These are phyloP conservation scores for Sebastes steindachneri DNA, from an alignment of 2,797 vertebrate species.

Conservation along the genomic window DNA sequence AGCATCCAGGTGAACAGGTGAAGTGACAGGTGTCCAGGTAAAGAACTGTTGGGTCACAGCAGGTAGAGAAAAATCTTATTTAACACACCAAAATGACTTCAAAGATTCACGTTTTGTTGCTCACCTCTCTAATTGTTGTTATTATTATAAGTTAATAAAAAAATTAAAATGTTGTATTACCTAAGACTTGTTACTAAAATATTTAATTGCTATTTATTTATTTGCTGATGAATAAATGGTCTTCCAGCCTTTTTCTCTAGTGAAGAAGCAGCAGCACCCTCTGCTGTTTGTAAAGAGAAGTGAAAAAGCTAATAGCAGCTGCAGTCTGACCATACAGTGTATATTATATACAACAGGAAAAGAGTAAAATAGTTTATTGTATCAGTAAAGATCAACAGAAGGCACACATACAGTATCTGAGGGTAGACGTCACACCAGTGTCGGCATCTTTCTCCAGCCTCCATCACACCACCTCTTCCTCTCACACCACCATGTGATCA, in stretches of 20 bases:
- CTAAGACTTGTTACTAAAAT: rapidly evolving
- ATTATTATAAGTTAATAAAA: too few relatives aligned
- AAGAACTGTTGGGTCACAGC: too few relatives aligned
- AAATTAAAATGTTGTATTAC: rapidly evolving
- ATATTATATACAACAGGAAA: neutral
- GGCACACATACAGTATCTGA: slow-evolving; percentile 72
- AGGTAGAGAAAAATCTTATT: too few relatives aligned
- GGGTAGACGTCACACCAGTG: slow-evolving; percentile 48
- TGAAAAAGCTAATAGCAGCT: too few relatives aligned
- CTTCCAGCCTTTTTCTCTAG: rapidly evolving
- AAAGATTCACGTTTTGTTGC: too few relatives aligned
- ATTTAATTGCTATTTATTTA: rapidly evolving
- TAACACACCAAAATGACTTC: too few relatives aligned
- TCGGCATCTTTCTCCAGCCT: slow-evolving; percentile 26
- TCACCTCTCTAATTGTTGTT: too few relatives aligned
- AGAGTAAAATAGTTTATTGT: slow-evolving; percentile 89
- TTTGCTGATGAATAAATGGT: too few relatives aligned
- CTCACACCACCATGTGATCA: slow-evolving; percentile 18
- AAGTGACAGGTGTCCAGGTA: too few relatives aligned
- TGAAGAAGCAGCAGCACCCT: rapidly evolving
- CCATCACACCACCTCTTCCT: neutral
- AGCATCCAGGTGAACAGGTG: too few relatives aligned
- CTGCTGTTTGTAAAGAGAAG: too few relatives aligned
- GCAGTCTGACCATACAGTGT: too few relatives aligned
- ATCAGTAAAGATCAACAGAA: slow-evolving; percentile 89